Percentiles rank a stretch among this genome's conserved stretches.
Conservation (phyloP, 2,888 invertebrate genomes). For the Smittia sp. region DNA sequence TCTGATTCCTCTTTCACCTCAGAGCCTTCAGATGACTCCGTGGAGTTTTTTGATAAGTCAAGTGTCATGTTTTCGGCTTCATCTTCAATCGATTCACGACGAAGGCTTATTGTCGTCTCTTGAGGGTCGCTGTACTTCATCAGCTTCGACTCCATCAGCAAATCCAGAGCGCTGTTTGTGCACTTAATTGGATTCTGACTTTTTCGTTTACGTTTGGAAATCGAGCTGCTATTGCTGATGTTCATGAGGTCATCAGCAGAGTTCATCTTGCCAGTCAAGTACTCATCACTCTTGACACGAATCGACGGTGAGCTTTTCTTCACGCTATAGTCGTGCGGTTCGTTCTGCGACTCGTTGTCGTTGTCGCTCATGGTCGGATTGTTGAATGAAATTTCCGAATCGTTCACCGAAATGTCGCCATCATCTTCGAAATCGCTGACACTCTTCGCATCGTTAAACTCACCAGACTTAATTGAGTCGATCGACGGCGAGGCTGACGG, state of each 20-base stretch:
- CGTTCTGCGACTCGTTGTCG: slow-evolving; percentile 21
- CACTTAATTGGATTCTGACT: slow-evolving; percentile 83
- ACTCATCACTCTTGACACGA: slow-evolving; percentile 39
- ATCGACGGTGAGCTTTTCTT: slow-evolving; percentile 28
- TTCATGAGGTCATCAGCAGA: slow-evolving; percentile 19
- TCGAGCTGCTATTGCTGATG: slow-evolving; percentile 52
- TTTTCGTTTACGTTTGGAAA: slow-evolving; percentile 71
- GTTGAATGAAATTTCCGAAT: slow-evolving; percentile 35
- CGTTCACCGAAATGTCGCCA: slow-evolving; percentile 40
- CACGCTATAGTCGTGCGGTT: slow-evolving; percentile 41
- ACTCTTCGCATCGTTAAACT: slow-evolving; percentile 35
- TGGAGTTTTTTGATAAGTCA: slow-evolving; percentile 38
- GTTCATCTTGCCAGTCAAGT: slow-evolving; percentile 35
- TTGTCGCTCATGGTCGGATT: slow-evolving; percentile 19
- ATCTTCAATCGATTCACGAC: not conserved
- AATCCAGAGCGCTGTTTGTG: slow-evolving; percentile 51
- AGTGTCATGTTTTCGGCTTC: slow-evolving; percentile 31
- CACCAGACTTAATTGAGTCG: slow-evolving; percentile 33
- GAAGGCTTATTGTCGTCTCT: slow-evolving; percentile 18
- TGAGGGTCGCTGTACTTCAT: slow-evolving; percentile 25
- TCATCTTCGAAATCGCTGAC: slow-evolving; percentile 40
- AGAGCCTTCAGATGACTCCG: not conserved
- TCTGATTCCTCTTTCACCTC: not conserved
- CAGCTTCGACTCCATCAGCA: slow-evolving; percentile 36
- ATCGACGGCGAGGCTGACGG: slow-evolving; percentile 39